Base-by-base conservation (phyloP, 2,888 invertebrate species). In the Eupithecia dodoneata region DNA sequence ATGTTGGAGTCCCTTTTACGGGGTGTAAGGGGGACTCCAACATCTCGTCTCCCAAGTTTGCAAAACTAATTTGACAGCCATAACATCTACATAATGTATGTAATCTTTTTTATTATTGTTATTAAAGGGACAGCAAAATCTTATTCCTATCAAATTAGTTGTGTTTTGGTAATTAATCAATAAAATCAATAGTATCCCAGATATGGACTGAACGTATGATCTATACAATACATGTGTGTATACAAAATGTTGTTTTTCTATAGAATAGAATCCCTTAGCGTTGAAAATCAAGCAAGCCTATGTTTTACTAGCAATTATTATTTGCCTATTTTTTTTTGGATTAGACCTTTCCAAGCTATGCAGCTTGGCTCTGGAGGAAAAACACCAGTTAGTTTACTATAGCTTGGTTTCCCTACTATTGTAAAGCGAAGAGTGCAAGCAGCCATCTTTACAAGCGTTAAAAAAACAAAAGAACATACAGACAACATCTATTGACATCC, bases 401-500 rank as follows among this genome's bases (percentile, higher is more conserved):
- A 18, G 55, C 18, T 15, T 66, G 15, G 13, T 66, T 41, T 66
- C 15, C 42, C 15, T 7, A 42, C 7, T 42, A 66, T 6, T 15
- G 10, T 42, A 66, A 66, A 66, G 41, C 65, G 15, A 41, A 55
- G 55, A 71, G 59, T 72, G 72, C 30, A 45, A 63, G 4, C 30
- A 63, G 63, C 63, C 63, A 30, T 63, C 10, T 63, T 63, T 63
- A 63, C 30, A 63, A 63, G 63, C 63, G 3, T 63, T 63, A 63
- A 63, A 85, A 84, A 84, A 86, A 87, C 85, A 81, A 81, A 86
- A 86, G 87, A 90, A 94, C 94, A 93, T 94, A 95, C 95, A 94
- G 91, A 94, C 94, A 95, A 95, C 94, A 94, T 92, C 92, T 92
- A 94, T 89, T 84, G 88, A 88, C 88, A 87, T 89, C 90, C 87